Percentiles rank a stretch among this genome's conserved stretches.
Evolutionary conservation across 2,113 vertebrate species (phyloP).

Genomic region (Podarcis cretensis): DNA sequence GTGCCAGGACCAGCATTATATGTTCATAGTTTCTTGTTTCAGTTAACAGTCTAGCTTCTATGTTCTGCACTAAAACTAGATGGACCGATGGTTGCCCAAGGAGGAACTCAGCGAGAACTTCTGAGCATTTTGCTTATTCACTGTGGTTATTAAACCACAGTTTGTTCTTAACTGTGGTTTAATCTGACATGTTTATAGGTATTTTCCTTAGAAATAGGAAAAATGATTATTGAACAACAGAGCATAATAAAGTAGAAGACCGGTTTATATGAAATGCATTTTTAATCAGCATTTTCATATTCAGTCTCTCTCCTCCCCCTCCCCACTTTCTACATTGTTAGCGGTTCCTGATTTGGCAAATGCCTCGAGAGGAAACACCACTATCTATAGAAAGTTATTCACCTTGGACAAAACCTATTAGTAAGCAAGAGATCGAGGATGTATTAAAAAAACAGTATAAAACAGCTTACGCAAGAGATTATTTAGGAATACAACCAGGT

Average conservation of each 20-base stretch:
- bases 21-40: too few species aligned
- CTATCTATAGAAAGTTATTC: slow-evolving; percentile 36
- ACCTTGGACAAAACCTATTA: slow-evolving; percentile 56
- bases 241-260: neutral
- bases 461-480: slow-evolving; percentile 79
- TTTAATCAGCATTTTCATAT: neutral
- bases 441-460: slow-evolving; percentile 74
- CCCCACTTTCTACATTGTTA: slow-evolving; percentile 17
- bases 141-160: too few species aligned
- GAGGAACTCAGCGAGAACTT: too few species aligned
- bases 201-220: neutral
- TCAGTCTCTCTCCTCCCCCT: neutral
- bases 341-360: slow-evolving; percentile 68
- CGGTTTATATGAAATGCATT: neutral
- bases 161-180: too few species aligned
- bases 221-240: neutral
- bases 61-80: too few species aligned
- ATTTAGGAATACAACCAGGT: slow-evolving; percentile 77
- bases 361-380: slow-evolving; percentile 51
- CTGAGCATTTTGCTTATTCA: too few species aligned
- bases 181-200: neutral
- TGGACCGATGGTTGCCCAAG: too few species aligned
- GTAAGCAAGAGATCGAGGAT: slow-evolving; percentile 62
- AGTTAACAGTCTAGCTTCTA: too few species aligned
- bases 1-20: too few species aligned